Evolutionary conservation across 1,140 invertebrate species (phyloP).

Genomic region (Zaprionus inermis): DNA sequence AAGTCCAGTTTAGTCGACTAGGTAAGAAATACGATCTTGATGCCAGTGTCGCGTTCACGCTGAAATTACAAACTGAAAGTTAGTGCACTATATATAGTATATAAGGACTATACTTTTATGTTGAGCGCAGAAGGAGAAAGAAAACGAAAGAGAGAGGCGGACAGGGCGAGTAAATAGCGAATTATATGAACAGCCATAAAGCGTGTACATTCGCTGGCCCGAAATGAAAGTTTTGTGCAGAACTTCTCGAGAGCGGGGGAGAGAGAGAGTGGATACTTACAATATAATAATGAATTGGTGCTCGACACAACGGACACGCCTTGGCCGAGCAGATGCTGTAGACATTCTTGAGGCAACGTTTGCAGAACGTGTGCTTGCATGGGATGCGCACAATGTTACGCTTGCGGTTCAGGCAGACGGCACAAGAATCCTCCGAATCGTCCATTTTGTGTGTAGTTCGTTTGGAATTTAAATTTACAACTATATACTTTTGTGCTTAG

Average conservation of each 20-base stretch:
- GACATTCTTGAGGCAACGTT: conserved; percentile 44
- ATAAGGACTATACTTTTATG: background rate
- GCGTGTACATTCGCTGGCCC: background rate
- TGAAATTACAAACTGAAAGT: conserved; percentile 1
- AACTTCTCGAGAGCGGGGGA: background rate
- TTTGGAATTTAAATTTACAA: background rate
- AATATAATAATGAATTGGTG: conserved; percentile 55
- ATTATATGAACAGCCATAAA: background rate
- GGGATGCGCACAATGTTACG: conserved; percentile 36
- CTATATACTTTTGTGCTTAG: background rate
- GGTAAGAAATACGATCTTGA: conserved; percentile 33
- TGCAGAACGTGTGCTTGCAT: conserved; percentile 58
- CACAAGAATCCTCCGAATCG: conserved; percentile 30
- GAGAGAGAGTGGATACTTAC: conserved; percentile 41
- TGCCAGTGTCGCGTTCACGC: conserved; percentile 8
- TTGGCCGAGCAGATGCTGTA: conserved; percentile 38
- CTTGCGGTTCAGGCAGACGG: conserved; percentile 48
- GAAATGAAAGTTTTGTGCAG: background rate
- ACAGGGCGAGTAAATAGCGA: background rate
- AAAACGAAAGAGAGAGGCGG: background rate
- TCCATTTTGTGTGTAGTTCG: conserved; percentile 11
- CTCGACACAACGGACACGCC: conserved; percentile 55
- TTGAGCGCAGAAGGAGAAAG: background rate
- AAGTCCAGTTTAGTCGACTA: conserved; percentile 7
- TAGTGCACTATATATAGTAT: background rate